Evolutionary conservation across 2,113 vertebrate species (phyloP), one percentile per base, ranked within the genome.

Genomic region (Cottus gobio): DNA sequence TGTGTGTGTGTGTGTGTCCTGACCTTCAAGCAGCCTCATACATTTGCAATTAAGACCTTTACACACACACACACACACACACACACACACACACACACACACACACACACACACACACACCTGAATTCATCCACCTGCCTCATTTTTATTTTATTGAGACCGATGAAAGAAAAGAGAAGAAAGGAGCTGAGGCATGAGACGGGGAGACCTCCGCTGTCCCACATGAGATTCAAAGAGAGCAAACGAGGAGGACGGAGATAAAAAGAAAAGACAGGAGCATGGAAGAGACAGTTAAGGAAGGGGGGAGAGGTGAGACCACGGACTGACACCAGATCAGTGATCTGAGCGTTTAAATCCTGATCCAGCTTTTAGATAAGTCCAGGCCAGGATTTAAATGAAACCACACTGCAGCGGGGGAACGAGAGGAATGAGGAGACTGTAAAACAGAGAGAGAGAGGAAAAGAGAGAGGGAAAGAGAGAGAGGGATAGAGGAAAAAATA

Each of bases 361-460:
- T 84, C 77, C 84, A 36, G 73, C 42, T 30, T 15, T 15, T 15
- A 61, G 30, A 63, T 72, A 3, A 15, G 6, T 86, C 81, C 82
- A 65, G 52, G 66, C 63, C 86, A 73, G 86, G 75, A 48, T 70
- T 88, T 80, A 39, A 65, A 3, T 24, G 9, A 71, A 50, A 63
- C 77, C 24, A 31, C 50, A 75, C 48, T 78, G 80, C 72, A 88
- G 82, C 62, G 70, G 30, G 68, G 46, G 22, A 5, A 7, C 81
- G 77, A 85, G 63, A 62, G 74, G 34, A 62, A 46, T 76, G 75
- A 84, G 72, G 39, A 79, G 77, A 84, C 58, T 79, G 36, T 74
- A 57, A 79, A 77, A 54, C 34, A 73, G 79, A 44, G 60, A 44
- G 61, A n/a, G n/a, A n/a, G n/a, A n/a, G n/a, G n/a, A n/a, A n/a